Evolutionary conservation across 2,888 invertebrate genomes (phyloP).

Genomic region (Epinotia ramella): DNA sequence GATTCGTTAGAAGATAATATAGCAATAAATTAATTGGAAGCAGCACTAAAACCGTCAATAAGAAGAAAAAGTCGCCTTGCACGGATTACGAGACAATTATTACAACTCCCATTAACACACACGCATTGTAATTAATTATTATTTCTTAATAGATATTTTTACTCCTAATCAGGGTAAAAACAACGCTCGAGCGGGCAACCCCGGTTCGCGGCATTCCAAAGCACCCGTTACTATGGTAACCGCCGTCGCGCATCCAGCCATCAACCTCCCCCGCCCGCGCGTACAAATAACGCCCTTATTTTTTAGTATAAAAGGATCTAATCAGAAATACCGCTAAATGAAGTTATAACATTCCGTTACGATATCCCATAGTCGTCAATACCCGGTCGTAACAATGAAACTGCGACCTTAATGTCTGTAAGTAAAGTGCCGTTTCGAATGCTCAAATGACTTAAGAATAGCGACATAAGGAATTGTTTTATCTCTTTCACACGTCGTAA

Average conservation of each 20-base stretch:
- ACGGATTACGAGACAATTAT: slow-evolving; percentile 37
- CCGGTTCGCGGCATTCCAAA: slow-evolving; percentile 75
- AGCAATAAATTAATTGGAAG: background rate
- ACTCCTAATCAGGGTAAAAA: slow-evolving; percentile 75
- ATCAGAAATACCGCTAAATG: slow-evolving; percentile 70
- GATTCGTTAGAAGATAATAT: background rate
- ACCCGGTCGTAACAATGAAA: slow-evolving; percentile 79
- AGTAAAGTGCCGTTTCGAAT: slow-evolving; percentile 79
- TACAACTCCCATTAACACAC: slow-evolving; percentile 39
- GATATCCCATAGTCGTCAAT: slow-evolving; percentile 76
- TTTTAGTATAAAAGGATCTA: slow-evolving; percentile 63
- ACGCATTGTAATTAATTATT: slow-evolving; percentile 43
- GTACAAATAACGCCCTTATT: slow-evolving; percentile 76
- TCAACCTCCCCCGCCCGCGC: slow-evolving; percentile 62
- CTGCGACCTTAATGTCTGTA: slow-evolving; percentile 79
- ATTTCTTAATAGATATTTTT: slow-evolving; percentile 49
- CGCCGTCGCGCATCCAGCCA: slow-evolving; percentile 64
- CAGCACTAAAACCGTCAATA: slow-evolving; percentile 22
- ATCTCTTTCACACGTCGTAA: slow-evolving; percentile 84
- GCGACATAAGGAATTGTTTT: slow-evolving; percentile 84
- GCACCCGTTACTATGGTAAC: slow-evolving; percentile 86
- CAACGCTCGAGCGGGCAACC: slow-evolving; percentile 70
- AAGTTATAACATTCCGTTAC: slow-evolving; percentile 83
- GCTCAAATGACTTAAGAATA: slow-evolving; percentile 81
- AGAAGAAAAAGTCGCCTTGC: slow-evolving; percentile 17